These are phyloP conservation scores for Anguilla pacifica DNA, from an alignment of 2,797 vertebrate genomes.

Conservation along the genomic window DNA sequence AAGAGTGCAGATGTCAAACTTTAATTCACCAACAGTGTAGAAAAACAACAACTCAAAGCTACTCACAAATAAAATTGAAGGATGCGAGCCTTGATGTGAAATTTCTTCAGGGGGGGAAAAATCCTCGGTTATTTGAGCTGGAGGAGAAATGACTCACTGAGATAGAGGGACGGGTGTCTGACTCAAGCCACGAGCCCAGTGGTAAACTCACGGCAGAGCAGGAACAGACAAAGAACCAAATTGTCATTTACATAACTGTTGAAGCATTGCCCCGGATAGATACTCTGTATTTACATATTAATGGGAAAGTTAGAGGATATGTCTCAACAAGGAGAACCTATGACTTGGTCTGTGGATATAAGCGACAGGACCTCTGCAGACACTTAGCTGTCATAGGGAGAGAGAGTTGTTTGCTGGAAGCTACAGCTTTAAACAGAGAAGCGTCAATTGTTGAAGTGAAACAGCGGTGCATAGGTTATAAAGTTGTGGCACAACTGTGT, in stretches of 20 bases:
- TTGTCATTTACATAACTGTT: constrained; percentile 7
- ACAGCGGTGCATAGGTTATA: not conserved
- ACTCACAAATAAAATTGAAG: not conserved
- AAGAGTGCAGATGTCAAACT: not conserved
- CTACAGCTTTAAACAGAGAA: not conserved
- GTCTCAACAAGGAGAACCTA: not conserved
- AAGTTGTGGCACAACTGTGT: constrained; percentile 23
- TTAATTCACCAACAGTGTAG: not conserved
- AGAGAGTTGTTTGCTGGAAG: not conserved
- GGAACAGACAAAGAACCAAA: not conserved
- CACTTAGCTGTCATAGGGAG: not conserved
- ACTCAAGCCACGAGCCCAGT: constrained; percentile 30
- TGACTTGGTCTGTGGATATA: not conserved
- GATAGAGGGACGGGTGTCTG: constrained; percentile 36
- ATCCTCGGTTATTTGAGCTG: constrained; percentile 48
- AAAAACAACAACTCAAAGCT: not conserved
- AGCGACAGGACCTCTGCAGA: not conserved
- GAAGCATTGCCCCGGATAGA: not conserved
- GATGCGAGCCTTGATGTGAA: not conserved
- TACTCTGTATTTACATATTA: constrained; percentile 7
- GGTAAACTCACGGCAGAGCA: not conserved
- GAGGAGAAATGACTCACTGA: constrained; percentile 60
- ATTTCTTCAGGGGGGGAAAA: not conserved
- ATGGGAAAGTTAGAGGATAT: not conserved
- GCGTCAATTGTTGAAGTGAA: constrained; percentile 14